A percentile compares a stretch with the other conserved stretches of the same genome.
Evolutionary conservation across 2,888 invertebrate genomes (phyloP).

Genomic region (Hyposoter didymator): DNA sequence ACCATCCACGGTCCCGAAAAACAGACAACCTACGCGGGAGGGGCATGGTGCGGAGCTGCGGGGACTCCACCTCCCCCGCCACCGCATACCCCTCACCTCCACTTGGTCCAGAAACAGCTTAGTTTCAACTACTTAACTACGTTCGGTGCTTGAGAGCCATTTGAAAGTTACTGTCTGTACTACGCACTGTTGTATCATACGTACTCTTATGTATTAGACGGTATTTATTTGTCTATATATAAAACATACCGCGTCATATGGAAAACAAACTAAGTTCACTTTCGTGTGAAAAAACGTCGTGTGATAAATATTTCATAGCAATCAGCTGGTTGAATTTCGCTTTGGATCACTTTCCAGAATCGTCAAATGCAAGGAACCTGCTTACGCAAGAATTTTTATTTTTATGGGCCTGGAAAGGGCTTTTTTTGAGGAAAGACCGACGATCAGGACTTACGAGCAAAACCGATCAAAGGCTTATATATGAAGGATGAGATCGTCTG

Average conservation of each 20-base stretch:
- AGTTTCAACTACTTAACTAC: no score
- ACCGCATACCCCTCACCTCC: no score
- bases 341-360: neutral
- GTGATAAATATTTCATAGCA: conserved; percentile 13
- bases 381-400: neutral
- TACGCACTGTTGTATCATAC: conserved; percentile 46
- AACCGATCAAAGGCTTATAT: no score
- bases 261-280: neutral
- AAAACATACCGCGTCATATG: neutral
- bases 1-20: no score
- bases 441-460: neutral
- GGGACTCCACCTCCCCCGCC: no score
- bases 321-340: conserved; percentile 1
- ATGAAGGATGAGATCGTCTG: neutral
- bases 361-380: neutral
- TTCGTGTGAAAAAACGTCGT: conserved; percentile 4
- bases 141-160: conserved; percentile 14
- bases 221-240: neutral
- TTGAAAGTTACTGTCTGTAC: conserved; percentile 42
- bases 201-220: conserved; percentile 34
- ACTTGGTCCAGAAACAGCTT: no score
- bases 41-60: no score
- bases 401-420: conserved; percentile 3
- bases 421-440: neutral
- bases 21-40: no score